Evolutionary conservation across 2,888 invertebrate genomes (phyloP).

Genomic region (Ichneumon xanthorius): DNA sequence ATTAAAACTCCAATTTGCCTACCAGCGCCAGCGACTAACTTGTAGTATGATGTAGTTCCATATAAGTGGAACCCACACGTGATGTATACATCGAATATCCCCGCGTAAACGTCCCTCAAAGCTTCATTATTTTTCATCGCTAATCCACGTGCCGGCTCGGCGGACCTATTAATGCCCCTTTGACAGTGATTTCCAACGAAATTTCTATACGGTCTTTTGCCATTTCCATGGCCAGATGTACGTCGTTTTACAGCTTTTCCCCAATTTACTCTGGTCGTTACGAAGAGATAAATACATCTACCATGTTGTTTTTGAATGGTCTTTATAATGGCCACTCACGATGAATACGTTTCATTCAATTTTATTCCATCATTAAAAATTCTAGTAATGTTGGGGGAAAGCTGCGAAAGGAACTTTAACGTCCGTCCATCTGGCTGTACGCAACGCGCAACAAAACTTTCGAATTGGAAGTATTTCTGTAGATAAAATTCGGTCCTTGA

Average conservation of each 20-base stretch:
- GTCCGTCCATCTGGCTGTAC: neutral
- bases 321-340: neutral
- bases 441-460: neutral
- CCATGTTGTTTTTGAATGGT: neutral
- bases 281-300: neutral
- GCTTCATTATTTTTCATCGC: slow-evolving; percentile 14
- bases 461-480: neutral
- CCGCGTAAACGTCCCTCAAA: slow-evolving; percentile 27
- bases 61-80: slow-evolving; percentile 45
- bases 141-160: slow-evolving; percentile 5
- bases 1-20: slow-evolving; percentile 66
- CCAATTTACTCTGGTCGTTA: neutral
- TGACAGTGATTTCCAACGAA: neutral
- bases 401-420: neutral
- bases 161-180: neutral
- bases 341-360: neutral
- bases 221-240: neutral
- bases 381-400: neutral
- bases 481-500: too few species aligned
- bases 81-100: slow-evolving; percentile 35
- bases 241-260: neutral
- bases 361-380: neutral
- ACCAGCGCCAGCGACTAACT: slow-evolving; percentile 43
- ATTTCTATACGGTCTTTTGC: neutral
- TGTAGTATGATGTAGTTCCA: slow-evolving; percentile 48